phyloP scores from a whole-genome alignment of 2,113 vertebrate species.

The Ariopsis seemanni region DNA sequence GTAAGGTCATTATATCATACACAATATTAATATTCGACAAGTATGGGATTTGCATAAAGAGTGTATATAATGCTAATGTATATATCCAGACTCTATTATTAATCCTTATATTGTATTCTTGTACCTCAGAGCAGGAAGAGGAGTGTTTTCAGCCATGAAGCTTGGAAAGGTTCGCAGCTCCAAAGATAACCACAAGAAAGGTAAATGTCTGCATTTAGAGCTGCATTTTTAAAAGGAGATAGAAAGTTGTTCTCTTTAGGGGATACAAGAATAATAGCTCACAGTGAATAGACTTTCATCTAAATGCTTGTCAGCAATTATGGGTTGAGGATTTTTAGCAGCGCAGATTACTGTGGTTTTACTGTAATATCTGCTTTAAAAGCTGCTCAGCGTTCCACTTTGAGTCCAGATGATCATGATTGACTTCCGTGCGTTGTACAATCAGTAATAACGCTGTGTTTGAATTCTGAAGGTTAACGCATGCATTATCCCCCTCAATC shows the following conservation, averaged over 20 bases:
- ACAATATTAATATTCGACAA: not conserved
- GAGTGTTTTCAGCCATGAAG: slow-evolving; percentile 90
- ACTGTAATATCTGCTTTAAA: not conserved
- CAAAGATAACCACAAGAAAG: slow-evolving; percentile 80
- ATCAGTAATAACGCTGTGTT: not conserved
- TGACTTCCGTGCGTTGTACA: not conserved
- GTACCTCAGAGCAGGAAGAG: slow-evolving; percentile 80
- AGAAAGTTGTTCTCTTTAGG: not conserved
- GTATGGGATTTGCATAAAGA: not conserved
- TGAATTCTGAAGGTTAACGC: not conserved
- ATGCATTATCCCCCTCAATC: not conserved
- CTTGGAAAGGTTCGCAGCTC: slow-evolving; percentile 80
- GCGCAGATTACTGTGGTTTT: not conserved
- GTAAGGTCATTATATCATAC: not conserved
- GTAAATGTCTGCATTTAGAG: slow-evolving; percentile 59
- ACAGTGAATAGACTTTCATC: not conserved
- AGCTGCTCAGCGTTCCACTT: not conserved
- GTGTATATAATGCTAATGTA: not conserved
- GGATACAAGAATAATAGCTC: not conserved
- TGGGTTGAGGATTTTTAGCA: not conserved
- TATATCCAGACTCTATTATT: not conserved
- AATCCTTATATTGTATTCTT: slow-evolving; percentile 4
- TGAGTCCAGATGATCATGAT: not conserved
- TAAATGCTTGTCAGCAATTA: not conserved
- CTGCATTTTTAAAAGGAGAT: not conserved